Conservation (phyloP, 2,113 vertebrate species). For the Aptenodytes forsteri region DNA sequence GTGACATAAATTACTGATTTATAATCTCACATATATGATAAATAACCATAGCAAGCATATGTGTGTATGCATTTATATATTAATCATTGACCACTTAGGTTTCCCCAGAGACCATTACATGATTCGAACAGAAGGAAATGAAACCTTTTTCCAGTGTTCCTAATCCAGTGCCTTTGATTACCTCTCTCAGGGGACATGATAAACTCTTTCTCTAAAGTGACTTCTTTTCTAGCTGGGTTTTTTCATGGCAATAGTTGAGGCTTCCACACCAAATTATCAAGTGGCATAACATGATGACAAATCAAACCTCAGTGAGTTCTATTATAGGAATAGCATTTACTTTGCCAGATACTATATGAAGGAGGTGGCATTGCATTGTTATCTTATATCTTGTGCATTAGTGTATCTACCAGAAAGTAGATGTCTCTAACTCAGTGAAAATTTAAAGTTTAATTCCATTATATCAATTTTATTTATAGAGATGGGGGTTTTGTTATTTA, state of each 20-base stretch:
- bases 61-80: neutral
- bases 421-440: neutral
- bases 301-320: neutral
- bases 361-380: neutral
- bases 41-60: neutral
- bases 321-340: neutral
- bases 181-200: neutral
- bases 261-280: neutral
- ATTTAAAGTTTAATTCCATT: neutral
- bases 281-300: neutral
- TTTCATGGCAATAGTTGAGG: neutral
- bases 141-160: neutral
- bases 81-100: neutral
- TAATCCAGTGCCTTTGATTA: neutral
- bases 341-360: neutral
- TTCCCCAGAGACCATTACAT: neutral
- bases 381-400: fast-evolving
- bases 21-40: neutral
- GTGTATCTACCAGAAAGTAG: neutral
- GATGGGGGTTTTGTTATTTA: neutral
- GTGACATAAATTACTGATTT: neutral
- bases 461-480: neutral
- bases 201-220: neutral
- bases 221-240: neutral
- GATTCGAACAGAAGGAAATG: neutral